Percentiles rank a stretch among this genome's conserved stretches.
Evolutionary conservation across 2,888 invertebrate genomes (phyloP).

Genomic region (Rhyacophila evoluta): DNA sequence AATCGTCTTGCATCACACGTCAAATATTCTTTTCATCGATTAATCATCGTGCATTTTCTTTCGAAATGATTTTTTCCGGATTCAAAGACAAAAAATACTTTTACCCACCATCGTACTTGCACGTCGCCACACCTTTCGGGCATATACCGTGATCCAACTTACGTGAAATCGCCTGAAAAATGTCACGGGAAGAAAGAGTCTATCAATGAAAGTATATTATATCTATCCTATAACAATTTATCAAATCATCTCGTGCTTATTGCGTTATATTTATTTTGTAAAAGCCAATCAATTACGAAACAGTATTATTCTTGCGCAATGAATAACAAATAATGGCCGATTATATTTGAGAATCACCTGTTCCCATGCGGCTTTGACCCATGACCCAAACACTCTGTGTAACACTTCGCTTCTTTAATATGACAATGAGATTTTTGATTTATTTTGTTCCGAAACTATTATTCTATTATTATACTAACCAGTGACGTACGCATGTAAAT

Average conservation of each 20-base stretch:
- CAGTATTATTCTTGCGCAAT: neutral
- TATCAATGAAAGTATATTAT: no score
- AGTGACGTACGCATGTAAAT: neutral
- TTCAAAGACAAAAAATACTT: no score
- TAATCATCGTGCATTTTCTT: no score
- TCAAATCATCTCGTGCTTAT: neutral
- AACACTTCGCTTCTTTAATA: constrained; percentile 19
- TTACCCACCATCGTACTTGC: no score
- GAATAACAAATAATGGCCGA: neutral
- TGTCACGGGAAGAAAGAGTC: no score
- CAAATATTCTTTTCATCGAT: no score
- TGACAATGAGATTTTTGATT: constrained; percentile 14
- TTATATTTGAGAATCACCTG: constrained; percentile 13
- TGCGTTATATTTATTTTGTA: constrained; percentile 13
- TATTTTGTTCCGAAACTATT: neutral
- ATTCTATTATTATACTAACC: neutral
- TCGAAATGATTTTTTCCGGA: no score
- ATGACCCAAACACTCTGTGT: neutral
- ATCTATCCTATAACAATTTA: neutral
- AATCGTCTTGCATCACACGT: no score
- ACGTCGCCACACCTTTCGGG: no score
- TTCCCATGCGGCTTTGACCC: constrained; percentile 1
- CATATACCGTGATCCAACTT: no score
- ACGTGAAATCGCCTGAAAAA: no score
- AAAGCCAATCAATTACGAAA: constrained; percentile 4